These are phyloP conservation scores for Lycaena phlaeas DNA, from an alignment of 2,888 invertebrate genomes.

Conservation along the genomic window DNA sequence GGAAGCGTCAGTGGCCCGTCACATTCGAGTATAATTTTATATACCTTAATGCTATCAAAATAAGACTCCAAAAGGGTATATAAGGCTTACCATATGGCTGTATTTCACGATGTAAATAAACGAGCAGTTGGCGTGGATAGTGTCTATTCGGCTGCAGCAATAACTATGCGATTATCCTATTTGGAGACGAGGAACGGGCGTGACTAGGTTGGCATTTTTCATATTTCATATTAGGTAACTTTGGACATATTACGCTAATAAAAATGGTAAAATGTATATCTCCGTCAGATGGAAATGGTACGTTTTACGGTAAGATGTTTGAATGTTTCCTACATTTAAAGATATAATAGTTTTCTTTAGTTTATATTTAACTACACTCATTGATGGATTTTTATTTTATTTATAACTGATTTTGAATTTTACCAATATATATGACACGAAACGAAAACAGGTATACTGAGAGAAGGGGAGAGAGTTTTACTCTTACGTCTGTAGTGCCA, in stretches of 20 bases:
- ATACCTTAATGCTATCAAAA: constrained; percentile 2
- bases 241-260: constrained; percentile 13
- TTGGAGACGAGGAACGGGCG: constrained; percentile 50
- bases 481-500: too few relatives aligned
- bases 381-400: too few relatives aligned
- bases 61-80: constrained; percentile 8
- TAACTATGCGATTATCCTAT: constrained; percentile 64
- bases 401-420: too few relatives aligned
- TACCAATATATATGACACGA: too few relatives aligned
- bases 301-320: too few relatives aligned
- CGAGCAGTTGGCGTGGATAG: constrained; percentile 64
- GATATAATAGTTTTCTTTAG: too few relatives aligned
- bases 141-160: constrained; percentile 60
- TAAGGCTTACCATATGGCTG: constrained; percentile 3
- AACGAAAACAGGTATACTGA: too few relatives aligned
- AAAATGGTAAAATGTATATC: neutral
- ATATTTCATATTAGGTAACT: constrained; percentile 30
- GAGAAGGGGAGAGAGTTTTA: too few relatives aligned
- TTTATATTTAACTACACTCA: too few relatives aligned
- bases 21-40: constrained; percentile 1
- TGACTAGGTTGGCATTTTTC: constrained; percentile 49
- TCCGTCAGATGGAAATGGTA: neutral
- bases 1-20: constrained; percentile 12
- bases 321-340: too few relatives aligned
- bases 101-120: constrained; percentile 44